Conservation (phyloP, 2,888 invertebrate genomes). For the Pherbina coryleti region DNA sequence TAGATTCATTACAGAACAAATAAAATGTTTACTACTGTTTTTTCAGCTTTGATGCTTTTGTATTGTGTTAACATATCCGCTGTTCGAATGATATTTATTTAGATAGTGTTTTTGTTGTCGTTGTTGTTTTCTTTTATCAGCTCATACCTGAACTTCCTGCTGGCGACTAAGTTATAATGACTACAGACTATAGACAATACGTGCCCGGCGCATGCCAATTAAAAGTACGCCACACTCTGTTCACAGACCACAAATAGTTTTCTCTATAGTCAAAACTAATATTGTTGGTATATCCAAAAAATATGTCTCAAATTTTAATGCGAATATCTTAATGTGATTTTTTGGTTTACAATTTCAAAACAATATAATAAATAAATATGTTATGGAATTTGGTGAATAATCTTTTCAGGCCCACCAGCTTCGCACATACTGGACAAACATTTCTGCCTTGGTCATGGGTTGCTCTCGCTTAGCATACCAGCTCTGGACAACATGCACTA, state of each 20-base stretch:
- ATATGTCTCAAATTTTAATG: constrained; percentile 1
- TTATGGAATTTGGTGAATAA: not conserved
- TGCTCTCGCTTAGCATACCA: constrained; percentile 41
- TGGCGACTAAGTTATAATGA: too few relatives aligned
- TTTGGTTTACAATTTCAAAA: constrained; percentile 7
- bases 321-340: not conserved
- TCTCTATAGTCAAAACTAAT: not conserved
- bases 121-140: not conserved
- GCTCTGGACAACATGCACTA: constrained; percentile 30
- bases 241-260: not conserved
- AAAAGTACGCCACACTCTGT: too few relatives aligned
- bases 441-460: constrained; percentile 47
- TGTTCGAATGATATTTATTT: too few relatives aligned
- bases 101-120: too few relatives aligned
- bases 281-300: not conserved
- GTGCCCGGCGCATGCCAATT: not conserved
- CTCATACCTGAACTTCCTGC: not conserved
- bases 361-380: constrained; percentile 12
- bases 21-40: too few relatives aligned
- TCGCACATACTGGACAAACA: constrained; percentile 42
- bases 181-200: too few relatives aligned
- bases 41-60: too few relatives aligned
- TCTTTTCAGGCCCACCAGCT: constrained; percentile 41
- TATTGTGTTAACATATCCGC: too few relatives aligned
- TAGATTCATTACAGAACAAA: too few relatives aligned